Base-by-base conservation (phyloP, 1,140 invertebrate genomes). In the Cheumatopsyche charites region DNA sequence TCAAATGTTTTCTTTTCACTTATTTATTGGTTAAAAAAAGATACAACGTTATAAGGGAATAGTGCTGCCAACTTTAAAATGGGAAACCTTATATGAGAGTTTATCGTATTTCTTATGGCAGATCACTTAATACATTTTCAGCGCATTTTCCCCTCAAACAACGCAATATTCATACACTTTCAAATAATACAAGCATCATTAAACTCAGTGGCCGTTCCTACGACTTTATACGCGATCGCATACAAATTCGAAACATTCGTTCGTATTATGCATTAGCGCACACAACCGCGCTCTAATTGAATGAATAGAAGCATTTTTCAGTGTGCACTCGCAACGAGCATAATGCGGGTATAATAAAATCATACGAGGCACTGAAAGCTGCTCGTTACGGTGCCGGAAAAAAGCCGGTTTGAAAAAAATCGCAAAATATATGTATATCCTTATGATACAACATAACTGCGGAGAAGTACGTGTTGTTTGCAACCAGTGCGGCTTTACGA, bases 281-380 rank as follows among this genome's bases (percentile, higher is more conserved):
- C 47, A 52, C n/a, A 15, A 52, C n/a, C 15, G 47, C 47, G 15
- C n/a, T 52, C 47, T 52, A 52, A 52, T 52, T 52, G 47, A 52
- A 52, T 52, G 47, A 52, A 52, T 52, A 52, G 47, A 52, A 52
- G 19, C 13, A 52, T 52, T 52, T 52, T 52, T 52, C 47, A 52
- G 47, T 52, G 47, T 52, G 47, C 47, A 19, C 47, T 52, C 19
- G 19, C 47, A 52, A 19, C 47, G 19, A 52, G 15, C 47, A 52
- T 52, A 52, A 52, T 52, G 47, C 47, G 47, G 47, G 47, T 52
- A 17, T 52, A 52, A 52, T 52, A 52, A 52, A 52, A 52, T 52
- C 47, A 52, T 52, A 52, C 47, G 47, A 52, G 15, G 47, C 47
- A 52, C 47, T 52, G 47, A 52, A 52, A 52, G 47, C 47, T 52